A percentile compares a stretch with the other conserved stretches of the same genome.
Conservation (phyloP, 2,113 vertebrate species). For the Tenrec ecaudatus region DNA sequence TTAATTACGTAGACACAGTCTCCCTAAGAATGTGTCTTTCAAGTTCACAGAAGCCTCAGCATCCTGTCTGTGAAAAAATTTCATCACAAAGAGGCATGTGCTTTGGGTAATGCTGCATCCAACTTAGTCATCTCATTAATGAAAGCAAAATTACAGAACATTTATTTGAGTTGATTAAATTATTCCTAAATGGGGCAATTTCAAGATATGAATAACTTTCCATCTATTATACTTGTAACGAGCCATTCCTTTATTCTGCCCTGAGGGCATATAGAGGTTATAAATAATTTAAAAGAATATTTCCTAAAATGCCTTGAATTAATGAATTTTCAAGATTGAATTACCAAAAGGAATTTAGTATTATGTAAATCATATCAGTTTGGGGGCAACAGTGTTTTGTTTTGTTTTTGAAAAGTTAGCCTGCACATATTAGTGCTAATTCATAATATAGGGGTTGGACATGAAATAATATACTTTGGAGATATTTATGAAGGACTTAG, state of each 20-base stretch:
- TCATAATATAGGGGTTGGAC: neutral
- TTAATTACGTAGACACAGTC: conserved; percentile 54
- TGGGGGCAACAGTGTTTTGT: conserved; percentile 33
- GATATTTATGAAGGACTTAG: conserved; percentile 2
- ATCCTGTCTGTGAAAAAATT: conserved; percentile 58
- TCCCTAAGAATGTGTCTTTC: conserved; percentile 41
- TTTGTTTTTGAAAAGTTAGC: neutral
- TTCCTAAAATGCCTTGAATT: conserved; percentile 61
- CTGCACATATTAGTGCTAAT: neutral
- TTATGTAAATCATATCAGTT: conserved; percentile 32
- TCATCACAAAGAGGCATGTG: conserved; percentile 26
- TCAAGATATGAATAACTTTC: conserved; percentile 63
- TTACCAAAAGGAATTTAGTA: conserved; percentile 33
- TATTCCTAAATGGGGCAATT: conserved; percentile 66
- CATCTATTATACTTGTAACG: conserved; percentile 65
- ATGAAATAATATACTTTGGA: neutral
- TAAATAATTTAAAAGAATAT: conserved; percentile 74
- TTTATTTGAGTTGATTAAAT: conserved; percentile 75
- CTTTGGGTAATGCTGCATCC: neutral
- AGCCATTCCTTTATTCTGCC: conserved; percentile 52
- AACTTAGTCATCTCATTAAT: conserved; percentile 65
- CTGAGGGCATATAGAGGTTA: conserved; percentile 47
- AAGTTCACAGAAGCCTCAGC: neutral
- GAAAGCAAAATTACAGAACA: conserved; percentile 54
- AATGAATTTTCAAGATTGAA: conserved; percentile 64